Conservation (phyloP, 1,140 invertebrate genomes). For the Cyclina sinensis region DNA sequence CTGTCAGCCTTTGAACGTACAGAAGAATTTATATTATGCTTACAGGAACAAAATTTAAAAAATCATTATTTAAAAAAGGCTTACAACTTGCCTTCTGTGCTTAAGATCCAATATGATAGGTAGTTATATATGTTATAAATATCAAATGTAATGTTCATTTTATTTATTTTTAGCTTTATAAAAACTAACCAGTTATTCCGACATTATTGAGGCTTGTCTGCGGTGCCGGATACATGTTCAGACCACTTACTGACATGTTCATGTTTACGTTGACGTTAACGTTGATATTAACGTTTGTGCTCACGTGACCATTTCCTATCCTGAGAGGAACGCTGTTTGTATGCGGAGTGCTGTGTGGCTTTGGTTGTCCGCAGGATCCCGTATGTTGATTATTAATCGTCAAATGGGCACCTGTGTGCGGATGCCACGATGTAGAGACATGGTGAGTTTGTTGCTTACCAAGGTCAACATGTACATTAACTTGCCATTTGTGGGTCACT, state of each 20-base stretch:
- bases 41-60: no score
- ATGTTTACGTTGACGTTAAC: background rate
- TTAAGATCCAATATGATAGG: no score
- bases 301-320: slow-evolving; percentile 16
- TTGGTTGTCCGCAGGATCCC: background rate
- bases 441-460: background rate
- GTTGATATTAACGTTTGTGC: background rate
- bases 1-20: no score
- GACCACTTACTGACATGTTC: slow-evolving; percentile 45
- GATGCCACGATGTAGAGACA: slow-evolving; percentile 56
- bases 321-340: background rate
- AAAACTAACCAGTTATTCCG: slow-evolving; percentile 7
- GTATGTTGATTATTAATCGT: slow-evolving; percentile 26
- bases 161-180: no score
- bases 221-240: slow-evolving; percentile 45
- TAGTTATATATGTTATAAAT: no score
- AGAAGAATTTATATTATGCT: no score
- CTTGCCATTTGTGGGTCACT: slow-evolving; percentile 28
- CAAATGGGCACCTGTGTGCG: slow-evolving; percentile 37
- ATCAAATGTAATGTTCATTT: no score
- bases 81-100: no score
- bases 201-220: background rate
- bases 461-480: background rate
- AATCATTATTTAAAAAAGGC: no score
- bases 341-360: slow-evolving; percentile 16